phyloP scores from a whole-genome alignment of 2,797 vertebrate genomes.

The Propithecus deckenii region DNA sequence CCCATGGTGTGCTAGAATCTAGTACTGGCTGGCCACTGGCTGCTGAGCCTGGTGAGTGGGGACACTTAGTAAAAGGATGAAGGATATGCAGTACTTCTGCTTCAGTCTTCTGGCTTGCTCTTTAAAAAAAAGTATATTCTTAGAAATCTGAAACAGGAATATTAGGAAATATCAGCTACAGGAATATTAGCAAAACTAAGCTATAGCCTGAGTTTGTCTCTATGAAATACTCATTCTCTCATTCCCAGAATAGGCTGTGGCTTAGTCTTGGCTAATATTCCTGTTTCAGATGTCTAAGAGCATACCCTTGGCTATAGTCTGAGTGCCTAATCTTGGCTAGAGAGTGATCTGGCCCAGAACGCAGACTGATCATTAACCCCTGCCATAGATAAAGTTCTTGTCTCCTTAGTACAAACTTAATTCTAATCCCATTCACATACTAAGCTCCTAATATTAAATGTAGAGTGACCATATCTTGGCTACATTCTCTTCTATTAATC shows the following conservation, averaged over 20 bases:
- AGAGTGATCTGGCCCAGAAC: not conserved
- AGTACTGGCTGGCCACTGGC: not conserved
- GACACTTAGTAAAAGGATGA: not conserved
- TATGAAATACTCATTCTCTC: not conserved
- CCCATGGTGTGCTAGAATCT: constrained; percentile 84
- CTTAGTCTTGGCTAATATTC: not conserved
- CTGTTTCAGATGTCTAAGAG: not conserved
- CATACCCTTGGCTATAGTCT: not conserved
- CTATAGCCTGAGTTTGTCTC: not conserved
- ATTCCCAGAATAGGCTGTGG: not conserved
- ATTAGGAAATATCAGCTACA: not conserved
- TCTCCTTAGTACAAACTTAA: not conserved
- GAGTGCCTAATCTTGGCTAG: not conserved
- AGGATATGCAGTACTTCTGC: not conserved
- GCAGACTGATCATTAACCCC: not conserved
- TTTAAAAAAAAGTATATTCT: not conserved
- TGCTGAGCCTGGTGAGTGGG: constrained; percentile 83
- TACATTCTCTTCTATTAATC: not conserved
- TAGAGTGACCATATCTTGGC: not conserved
- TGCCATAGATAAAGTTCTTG: not conserved
- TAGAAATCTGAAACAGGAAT: not conserved
- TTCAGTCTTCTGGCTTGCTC: not conserved
- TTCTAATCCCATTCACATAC: not conserved
- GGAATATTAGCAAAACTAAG: not conserved
- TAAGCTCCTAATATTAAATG: not conserved